Conservation (phyloP, 2,888 invertebrate species). For the Megalurothrips usitatus region DNA sequence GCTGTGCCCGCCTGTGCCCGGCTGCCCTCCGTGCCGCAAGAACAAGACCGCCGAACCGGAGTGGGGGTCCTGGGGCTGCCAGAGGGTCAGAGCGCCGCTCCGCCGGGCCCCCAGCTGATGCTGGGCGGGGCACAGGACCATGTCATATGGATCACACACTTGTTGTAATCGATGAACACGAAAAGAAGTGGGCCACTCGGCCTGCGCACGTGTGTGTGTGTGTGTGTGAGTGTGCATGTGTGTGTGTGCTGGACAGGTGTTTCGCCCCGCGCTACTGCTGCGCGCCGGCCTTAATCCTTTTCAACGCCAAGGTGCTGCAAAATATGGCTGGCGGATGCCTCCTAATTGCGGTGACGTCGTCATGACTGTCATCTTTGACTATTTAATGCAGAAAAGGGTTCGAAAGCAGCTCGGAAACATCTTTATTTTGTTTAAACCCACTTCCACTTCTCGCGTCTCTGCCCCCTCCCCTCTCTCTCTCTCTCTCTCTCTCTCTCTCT, state of each 20-base stretch:
- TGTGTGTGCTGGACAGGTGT: background rate
- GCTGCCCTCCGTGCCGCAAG: background rate
- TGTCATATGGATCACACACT: conserved; percentile 2
- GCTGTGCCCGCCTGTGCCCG: background rate
- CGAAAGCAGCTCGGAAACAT: too few species aligned
- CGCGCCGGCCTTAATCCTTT: background rate
- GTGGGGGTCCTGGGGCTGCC: too few species aligned
- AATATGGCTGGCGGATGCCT: too few species aligned
- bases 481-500: background rate
- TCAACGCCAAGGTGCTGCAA: too few species aligned
- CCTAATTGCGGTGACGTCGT: background rate
- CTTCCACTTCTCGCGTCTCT: background rate
- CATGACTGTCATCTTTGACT: background rate
- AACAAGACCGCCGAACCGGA: background rate
- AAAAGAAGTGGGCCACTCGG: background rate
- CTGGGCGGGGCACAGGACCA: background rate
- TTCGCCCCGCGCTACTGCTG: background rate
- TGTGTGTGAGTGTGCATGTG: background rate
- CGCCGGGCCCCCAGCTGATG: background rate
- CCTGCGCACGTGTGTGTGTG: background rate
- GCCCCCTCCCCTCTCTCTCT: background rate
- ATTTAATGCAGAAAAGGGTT: too few species aligned
- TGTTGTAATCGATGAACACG: background rate
- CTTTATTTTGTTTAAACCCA: background rate
- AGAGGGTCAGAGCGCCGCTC: background rate